phyloP scores from a whole-genome alignment of 2,797 vertebrate species.

The Miichthys miiuy region DNA sequence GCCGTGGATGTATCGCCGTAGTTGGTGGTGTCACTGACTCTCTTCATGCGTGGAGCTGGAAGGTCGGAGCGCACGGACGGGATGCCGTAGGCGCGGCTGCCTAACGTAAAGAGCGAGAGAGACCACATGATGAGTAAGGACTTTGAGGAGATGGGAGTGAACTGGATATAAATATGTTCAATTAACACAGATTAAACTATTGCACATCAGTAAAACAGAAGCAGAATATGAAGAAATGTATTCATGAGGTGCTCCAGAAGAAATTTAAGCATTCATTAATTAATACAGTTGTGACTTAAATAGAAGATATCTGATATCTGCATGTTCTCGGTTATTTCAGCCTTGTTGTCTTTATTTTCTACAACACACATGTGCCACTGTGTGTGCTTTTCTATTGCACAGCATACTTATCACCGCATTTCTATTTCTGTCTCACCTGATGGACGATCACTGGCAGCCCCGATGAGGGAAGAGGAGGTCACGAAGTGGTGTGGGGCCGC shows the following conservation, averaged over 20 bases:
- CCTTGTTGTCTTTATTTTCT: background rate
- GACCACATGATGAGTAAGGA: background rate
- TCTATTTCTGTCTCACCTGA: conserved; percentile 78
- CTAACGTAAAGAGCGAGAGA: conserved; percentile 65
- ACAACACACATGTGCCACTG: background rate
- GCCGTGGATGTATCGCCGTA: conserved; percentile 86
- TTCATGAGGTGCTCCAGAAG: background rate
- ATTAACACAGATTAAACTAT: background rate
- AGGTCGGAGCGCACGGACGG: conserved; percentile 88
- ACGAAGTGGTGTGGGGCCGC: conserved; percentile 75
- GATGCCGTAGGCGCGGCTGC: conserved; percentile 80
- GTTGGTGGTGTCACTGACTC: conserved; percentile 85
- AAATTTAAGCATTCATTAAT: background rate
- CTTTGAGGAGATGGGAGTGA: background rate
- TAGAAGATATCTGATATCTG: no score
- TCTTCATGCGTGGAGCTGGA: conserved; percentile 82
- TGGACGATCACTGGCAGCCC: conserved; percentile 67
- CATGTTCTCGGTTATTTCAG: conserved; percentile 3
- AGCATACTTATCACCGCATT: background rate
- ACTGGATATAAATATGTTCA: background rate
- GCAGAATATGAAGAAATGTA: background rate
- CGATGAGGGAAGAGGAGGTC: conserved; percentile 87
- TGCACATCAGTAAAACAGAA: background rate
- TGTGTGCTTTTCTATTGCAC: background rate
- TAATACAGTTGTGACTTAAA: background rate